Evolutionary conservation across 2,888 invertebrate genomes (phyloP), one percentile per base, ranked within the genome.

Genomic region (Ormyrus thymus): DNA sequence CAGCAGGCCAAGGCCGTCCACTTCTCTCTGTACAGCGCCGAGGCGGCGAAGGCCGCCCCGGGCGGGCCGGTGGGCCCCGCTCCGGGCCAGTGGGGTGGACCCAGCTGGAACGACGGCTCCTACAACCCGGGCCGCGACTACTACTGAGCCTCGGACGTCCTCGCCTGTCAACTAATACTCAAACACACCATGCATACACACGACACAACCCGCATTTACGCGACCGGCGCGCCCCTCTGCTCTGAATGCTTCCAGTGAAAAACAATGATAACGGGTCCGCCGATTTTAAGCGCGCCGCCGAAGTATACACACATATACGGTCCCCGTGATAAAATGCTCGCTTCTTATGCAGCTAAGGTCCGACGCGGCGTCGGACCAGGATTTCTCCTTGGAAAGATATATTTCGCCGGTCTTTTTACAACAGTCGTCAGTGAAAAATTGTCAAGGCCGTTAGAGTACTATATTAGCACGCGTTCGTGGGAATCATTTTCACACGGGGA

Each of bases 1-100:
- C 87, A 87, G 62, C 87, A 89, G 76, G 90, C 90, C 50, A 90
- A 90, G 81, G 89, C 89, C 1, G 82, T 87, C 10, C 90, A 90
- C 79, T 90, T 89, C 82, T 86, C 89, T 7, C 83, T 89, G 50
- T 89, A 85, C 84, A 88, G 85, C 76, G 88, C 89, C 3, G 87
- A 87, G 58, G 86, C 87, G 1, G 84, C 84, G 72, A 84, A 84
- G 72, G 85, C 85, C 7, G 84, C 79, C 13, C 83, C 84, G 51
- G 83, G 77, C 11, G 82, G 50, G 7, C 83, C 86, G 9, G 82
- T 82, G 4, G 85, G 80, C 6, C 87, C 86, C 13, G 85, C 83
- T 46, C 78, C 83, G 11, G 86, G 84, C 7, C 83, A 84, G 46
- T 87, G 85, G 80, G 86, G 84, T 8, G 83, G 55, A 82, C 76